phyloP scores from a whole-genome alignment of 2,797 vertebrate species.

The Adelosebastes latens region DNA sequence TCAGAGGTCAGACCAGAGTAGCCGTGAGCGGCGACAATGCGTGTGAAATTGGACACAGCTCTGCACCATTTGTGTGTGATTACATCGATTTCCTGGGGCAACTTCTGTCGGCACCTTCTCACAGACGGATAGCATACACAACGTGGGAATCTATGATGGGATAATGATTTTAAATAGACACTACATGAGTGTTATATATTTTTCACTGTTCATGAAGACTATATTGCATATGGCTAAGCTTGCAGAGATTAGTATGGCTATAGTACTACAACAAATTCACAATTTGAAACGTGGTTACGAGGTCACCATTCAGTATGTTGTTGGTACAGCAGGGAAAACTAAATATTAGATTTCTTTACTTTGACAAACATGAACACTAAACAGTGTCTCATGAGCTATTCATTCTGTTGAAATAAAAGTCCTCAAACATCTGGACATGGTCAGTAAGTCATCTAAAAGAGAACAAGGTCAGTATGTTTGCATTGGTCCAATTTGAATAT shows the following conservation, averaged over 20 bases:
- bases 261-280: background rate
- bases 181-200: background rate
- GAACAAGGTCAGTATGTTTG: background rate
- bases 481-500: background rate
- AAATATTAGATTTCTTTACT: background rate
- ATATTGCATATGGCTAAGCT: background rate
- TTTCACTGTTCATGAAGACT: background rate
- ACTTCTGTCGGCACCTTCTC: slow-evolving; percentile 67
- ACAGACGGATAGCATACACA: slow-evolving; percentile 31
- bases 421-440: background rate
- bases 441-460: background rate
- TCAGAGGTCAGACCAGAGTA: slow-evolving; percentile 68
- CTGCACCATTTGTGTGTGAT: slow-evolving; percentile 75
- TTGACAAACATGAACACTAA: background rate
- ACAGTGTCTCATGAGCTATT: background rate
- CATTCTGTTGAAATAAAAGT: background rate
- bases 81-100: slow-evolving; percentile 72
- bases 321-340: background rate
- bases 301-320: background rate
- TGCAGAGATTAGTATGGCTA: background rate
- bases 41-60: slow-evolving; percentile 78
- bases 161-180: background rate
- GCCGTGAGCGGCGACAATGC: slow-evolving; percentile 65
- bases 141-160: slow-evolving; percentile 8
- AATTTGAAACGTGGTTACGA: background rate